Evolutionary conservation across 2,888 invertebrate species (phyloP), one percentile per base, ranked within the genome.

Genomic region (Dendrolimus houi): DNA sequence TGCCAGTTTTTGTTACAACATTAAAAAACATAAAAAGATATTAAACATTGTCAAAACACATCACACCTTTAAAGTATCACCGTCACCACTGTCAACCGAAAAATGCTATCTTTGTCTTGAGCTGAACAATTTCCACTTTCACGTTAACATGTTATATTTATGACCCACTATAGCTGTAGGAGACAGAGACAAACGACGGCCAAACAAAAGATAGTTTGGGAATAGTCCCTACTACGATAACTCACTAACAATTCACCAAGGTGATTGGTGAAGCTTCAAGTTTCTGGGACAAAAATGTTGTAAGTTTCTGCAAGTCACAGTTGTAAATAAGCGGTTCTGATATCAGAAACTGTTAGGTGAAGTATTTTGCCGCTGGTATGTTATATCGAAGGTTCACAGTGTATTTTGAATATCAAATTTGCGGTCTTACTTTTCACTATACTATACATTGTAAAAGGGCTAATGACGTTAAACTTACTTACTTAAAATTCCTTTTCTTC

Each of bases 161-260:
- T 76, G 71, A 74, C 64, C 65, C 70, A 75, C 80, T 79, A 80
- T 79, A 79, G 75, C 69, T 64, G 59, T 62, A 62, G 66, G 56
- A 62, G 83, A 81, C 83, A 77, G 71, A 79, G 80, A 85, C 74
- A 79, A 80, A 84, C 75, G 79, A 77, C 64, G 66, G 56, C 63
- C 72, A 71, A 77, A 81, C 78, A 80, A 79, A 79, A 77, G 77
- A 75, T 75, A 75, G 73, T 75, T 75, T 66, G 70, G 65, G 69
- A 73, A 47, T 12, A 10, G 71, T 67, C 55, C 42, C 54, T 61
- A 59, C 63, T 60, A 66, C 57, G 52, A 40, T 58, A 57, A 60
- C 59, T 62, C 60, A 56, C 47, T 41, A 41, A 47, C 47, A 47
- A 47, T 47, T 47, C 47, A 47, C 61, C 12, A 6, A 47, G 12